Evolutionary conservation across 2,888 invertebrate genomes (phyloP).

Genomic region (Elysia crispata): DNA sequence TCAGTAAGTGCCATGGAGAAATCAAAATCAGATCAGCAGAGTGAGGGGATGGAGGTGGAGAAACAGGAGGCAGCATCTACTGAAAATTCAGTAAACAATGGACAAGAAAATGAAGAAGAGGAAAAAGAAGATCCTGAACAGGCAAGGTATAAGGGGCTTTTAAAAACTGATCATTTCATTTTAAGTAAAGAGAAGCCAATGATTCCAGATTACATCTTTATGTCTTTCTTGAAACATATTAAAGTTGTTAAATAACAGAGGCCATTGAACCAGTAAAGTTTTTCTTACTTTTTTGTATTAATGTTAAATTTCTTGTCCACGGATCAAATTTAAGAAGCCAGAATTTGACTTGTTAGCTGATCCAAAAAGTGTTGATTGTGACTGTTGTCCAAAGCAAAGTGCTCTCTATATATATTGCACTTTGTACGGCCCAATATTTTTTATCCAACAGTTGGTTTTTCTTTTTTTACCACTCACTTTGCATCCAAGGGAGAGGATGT

Average conservation of each 20-base stretch:
- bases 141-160: constrained; percentile 44
- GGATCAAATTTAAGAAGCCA: not conserved
- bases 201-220: not conserved
- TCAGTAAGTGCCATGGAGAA: too few species aligned
- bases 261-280: too few species aligned
- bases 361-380: not conserved
- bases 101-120: constrained; percentile 46
- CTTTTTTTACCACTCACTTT: too few species aligned
- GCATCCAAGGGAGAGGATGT: too few species aligned
- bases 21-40: not conserved
- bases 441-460: too few species aligned
- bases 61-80: constrained; percentile 31
- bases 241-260: too few species aligned
- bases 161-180: not conserved
- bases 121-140: constrained; percentile 51
- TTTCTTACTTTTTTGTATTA: not conserved
- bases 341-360: not conserved
- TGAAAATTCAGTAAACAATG: constrained; percentile 39
- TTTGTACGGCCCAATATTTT: too few species aligned
- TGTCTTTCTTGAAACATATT: too few species aligned
- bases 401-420: too few species aligned
- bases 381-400: too few species aligned
- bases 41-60: not conserved
- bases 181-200: not conserved
- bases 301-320: not conserved